These are phyloP conservation scores for Hedychridium roseum DNA, from an alignment of 2,888 invertebrate species.

Conservation along the genomic window DNA sequence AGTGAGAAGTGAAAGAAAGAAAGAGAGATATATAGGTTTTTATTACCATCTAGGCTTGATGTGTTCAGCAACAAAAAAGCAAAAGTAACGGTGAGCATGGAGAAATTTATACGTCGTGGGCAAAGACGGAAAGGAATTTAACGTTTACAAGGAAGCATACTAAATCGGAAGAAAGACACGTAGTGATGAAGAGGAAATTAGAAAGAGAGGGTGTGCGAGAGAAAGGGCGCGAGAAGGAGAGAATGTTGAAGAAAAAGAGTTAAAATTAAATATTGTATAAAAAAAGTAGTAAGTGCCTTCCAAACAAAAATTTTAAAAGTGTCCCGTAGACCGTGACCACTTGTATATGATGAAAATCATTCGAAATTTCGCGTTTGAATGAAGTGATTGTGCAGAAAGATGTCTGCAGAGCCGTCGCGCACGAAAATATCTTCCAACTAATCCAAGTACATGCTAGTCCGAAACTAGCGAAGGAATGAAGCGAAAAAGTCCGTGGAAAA, in stretches of 20 bases:
- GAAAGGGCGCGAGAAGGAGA: constrained; percentile 33
- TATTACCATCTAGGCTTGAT: constrained; percentile 62
- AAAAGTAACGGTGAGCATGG: constrained; percentile 13
- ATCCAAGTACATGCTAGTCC: neutral
- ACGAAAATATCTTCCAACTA: constrained; percentile 11
- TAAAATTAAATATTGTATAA: constrained; percentile 70
- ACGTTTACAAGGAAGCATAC: constrained; percentile 22
- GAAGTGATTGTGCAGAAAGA: constrained; percentile 14
- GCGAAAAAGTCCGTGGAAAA: constrained; percentile 12
- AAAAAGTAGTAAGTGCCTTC: constrained; percentile 84
- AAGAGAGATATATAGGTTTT: constrained; percentile 28
- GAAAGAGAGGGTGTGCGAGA: constrained; percentile 34
- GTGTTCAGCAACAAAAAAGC: constrained; percentile 56
- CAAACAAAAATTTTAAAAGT: constrained; percentile 65
- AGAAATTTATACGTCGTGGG: neutral
- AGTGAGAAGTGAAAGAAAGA: neutral
- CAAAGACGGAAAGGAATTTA: neutral
- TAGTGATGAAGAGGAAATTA: constrained; percentile 25
- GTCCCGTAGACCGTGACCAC: constrained; percentile 65
- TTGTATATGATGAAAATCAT: constrained; percentile 59
- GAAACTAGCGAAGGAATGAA: constrained; percentile 1
- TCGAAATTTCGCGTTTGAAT: constrained; percentile 53
- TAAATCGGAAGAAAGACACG: constrained; percentile 24
- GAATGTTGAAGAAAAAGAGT: constrained; percentile 34
- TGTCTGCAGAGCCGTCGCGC: constrained; percentile 36